phyloP scores from a whole-genome alignment of 2,797 vertebrate species.

The Aldrovandia affinis region DNA sequence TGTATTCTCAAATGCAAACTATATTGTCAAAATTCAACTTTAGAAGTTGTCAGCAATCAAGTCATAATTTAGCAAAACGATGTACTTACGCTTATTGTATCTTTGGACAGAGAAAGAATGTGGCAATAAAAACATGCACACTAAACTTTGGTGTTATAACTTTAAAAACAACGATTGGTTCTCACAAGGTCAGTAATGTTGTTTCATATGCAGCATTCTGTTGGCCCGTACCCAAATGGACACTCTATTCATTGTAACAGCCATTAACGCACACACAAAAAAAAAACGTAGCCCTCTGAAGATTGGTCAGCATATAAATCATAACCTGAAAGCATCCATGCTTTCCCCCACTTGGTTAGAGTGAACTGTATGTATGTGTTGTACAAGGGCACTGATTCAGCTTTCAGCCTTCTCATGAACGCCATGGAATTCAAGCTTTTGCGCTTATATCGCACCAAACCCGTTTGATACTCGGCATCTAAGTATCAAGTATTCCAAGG shows the following conservation, averaged over 20 bases:
- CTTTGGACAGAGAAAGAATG: neutral
- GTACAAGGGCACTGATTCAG: neutral
- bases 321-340: conserved; percentile 37
- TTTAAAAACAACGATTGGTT: conserved; percentile 13
- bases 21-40: neutral
- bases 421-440: neutral
- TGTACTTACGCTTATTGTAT: neutral
- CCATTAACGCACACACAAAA: conserved; percentile 45
- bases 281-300: conserved; percentile 42
- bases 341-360: conserved; percentile 21
- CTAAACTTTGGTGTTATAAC: neutral
- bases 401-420: neutral
- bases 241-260: conserved; percentile 49
- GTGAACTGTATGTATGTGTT: neutral
- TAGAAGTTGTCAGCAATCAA: neutral
- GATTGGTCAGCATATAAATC: conserved; percentile 42
- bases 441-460: too few relatives aligned
- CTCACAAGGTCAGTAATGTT: conserved; percentile 66
- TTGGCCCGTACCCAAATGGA: conserved; percentile 53
- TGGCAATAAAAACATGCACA: neutral
- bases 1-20: neutral
- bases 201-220: conserved; percentile 47
- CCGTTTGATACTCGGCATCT: neutral
- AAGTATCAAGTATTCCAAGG: neutral
- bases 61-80: neutral